A percentile compares a stretch with the other conserved stretches of the same genome.
Evolutionary conservation across 1,140 invertebrate genomes (phyloP).

Genomic region (Tetraneura akinire): DNA sequence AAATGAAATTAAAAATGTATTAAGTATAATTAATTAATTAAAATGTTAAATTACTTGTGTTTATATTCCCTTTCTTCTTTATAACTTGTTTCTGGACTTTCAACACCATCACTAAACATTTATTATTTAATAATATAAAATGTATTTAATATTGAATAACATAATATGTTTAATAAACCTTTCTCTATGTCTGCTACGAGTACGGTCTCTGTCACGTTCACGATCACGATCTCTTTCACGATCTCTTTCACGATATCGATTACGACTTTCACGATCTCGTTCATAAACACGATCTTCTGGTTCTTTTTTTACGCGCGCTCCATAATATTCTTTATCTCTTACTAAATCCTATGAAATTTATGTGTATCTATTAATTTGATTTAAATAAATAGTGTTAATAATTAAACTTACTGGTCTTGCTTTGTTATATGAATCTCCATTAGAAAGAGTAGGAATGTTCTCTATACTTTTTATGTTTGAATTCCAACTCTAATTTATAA

Average conservation of each 20-base stretch:
- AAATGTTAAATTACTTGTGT: conserved; percentile 36
- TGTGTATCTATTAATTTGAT: not conserved
- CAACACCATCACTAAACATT: conserved; percentile 23
- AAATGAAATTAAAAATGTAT: conserved; percentile 21
- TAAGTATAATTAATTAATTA: not conserved
- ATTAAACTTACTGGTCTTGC: conserved; percentile 20
- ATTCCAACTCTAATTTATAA: conserved; percentile 29
- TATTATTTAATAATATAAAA: not conserved
- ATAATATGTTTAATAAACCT: conserved; percentile 47
- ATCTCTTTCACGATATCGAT: conserved; percentile 53
- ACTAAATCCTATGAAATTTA: conserved; percentile 22
- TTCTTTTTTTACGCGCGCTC: conserved; percentile 48
- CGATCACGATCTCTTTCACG: conserved; percentile 51
- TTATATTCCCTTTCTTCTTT: conserved; percentile 49
- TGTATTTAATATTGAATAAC: not conserved
- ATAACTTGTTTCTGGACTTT: conserved; percentile 46
- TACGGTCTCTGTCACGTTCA: conserved; percentile 52
- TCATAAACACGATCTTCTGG: conserved; percentile 53
- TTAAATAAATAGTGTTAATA: not conserved
- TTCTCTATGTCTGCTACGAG: conserved; percentile 52
- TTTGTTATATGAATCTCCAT: conserved; percentile 44
- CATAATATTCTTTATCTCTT: conserved; percentile 48
- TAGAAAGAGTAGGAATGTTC: conserved; percentile 42
- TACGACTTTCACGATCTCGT: conserved; percentile 49
- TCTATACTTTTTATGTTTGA: conserved; percentile 47